phyloP scores from a whole-genome alignment of 2,113 vertebrate genomes.

The Rhipidura dahli region DNA sequence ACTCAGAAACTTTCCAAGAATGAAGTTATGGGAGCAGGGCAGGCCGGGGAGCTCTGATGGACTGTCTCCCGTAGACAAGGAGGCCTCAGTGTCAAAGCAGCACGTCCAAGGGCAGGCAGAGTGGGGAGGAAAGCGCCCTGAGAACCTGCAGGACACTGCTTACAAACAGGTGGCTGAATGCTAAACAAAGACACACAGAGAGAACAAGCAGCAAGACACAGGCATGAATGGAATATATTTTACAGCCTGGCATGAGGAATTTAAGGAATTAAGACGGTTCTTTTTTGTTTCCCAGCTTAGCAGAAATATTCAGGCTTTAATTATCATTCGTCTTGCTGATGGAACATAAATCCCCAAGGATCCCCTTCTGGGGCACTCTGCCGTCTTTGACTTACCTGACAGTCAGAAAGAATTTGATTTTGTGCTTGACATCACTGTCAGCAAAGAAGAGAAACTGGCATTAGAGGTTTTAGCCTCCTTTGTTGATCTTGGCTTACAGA shows the following conservation, averaged over 20 bases:
- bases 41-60: conserved; percentile 43
- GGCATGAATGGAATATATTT: conserved; percentile 3
- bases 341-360: conserved; percentile 40
- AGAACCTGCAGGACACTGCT: conserved; percentile 22
- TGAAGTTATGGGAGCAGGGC: conserved; percentile 60
- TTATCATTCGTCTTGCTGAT: conserved; percentile 12
- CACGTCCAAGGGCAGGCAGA: conserved; percentile 60
- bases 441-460: not conserved
- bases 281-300: conserved; percentile 18
- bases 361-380: conserved; percentile 20
- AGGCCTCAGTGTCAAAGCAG: conserved; percentile 71
- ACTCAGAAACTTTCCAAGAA: conserved; percentile 79
- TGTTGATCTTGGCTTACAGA: not conserved
- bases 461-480: not conserved
- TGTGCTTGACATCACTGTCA: not conserved
- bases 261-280: not conserved
- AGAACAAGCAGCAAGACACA: not conserved
- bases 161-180: conserved; percentile 54
- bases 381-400: conserved; percentile 29
- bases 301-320: conserved; percentile 49
- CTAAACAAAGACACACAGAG: conserved; percentile 21
- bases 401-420: conserved; percentile 20
- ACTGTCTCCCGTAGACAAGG: conserved; percentile 68
- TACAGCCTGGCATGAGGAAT: conserved; percentile 47
- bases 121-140: not conserved